Percentiles rank a stretch among this genome's conserved stretches.
phyloP scores from a whole-genome alignment of 2,888 invertebrate species.

The Agrotis exclamationis region DNA sequence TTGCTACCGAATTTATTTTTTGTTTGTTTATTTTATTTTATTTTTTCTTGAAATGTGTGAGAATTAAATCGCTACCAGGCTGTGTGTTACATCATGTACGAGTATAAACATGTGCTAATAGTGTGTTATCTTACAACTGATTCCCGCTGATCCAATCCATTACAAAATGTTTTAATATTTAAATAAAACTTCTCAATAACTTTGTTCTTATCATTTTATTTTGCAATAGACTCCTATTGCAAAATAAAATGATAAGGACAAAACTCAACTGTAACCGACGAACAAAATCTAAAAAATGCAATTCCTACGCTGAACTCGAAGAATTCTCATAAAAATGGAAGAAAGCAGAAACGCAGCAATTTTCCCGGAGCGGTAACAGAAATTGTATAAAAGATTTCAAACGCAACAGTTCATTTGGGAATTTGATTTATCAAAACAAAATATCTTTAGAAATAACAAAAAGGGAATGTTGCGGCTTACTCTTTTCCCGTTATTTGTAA shows the following conservation, averaged over 20 bases:
- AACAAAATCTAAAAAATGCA: constrained; percentile 4
- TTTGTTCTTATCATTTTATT: too few relatives aligned
- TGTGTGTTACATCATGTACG: too few relatives aligned
- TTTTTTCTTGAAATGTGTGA: background rate
- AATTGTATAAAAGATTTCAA: constrained; percentile 15
- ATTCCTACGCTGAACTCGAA: constrained; percentile 4
- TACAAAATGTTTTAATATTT: too few relatives aligned
- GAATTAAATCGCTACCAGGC: too few relatives aligned
- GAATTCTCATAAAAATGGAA: constrained; percentile 40
- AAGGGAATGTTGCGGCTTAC: background rate
- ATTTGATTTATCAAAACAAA: constrained; percentile 28
- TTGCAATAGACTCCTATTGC: too few relatives aligned
- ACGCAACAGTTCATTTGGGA: background rate
- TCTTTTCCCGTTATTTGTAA: constrained; percentile 6
- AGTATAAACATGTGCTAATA: too few relatives aligned
- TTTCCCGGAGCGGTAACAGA: background rate
- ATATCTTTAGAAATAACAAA: background rate
- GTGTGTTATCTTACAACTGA: too few relatives aligned
- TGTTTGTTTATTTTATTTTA: too few relatives aligned
- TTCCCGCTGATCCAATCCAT: too few relatives aligned
- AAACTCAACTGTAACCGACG: background rate
- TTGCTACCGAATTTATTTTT: background rate
- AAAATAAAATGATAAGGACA: background rate
- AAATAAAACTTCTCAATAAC: too few relatives aligned
- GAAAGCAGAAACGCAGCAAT: constrained; percentile 10